These are phyloP conservation scores for Wasmannia auropunctata DNA, from an alignment of 1,140 invertebrate species.

Conservation along the genomic window DNA sequence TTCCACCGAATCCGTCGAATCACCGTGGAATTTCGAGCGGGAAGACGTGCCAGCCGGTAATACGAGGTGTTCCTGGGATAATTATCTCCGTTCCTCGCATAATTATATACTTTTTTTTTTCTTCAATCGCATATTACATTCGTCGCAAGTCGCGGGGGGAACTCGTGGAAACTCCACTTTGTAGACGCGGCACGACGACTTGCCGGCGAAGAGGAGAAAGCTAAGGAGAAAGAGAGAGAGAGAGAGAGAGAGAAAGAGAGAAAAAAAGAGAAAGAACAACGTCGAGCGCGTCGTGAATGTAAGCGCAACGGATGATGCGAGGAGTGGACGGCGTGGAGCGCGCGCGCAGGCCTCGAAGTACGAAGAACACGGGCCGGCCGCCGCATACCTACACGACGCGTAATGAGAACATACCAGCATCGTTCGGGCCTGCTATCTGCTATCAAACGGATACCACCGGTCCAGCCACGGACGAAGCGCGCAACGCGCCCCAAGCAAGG, in stretches of 20 bases:
- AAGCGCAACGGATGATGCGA: slow-evolving; percentile 65
- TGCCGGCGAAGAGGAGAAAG: slow-evolving; percentile 7
- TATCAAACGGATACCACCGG: slow-evolving; percentile 80
- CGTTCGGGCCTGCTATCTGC: slow-evolving; percentile 81
- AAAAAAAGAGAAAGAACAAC: slow-evolving; percentile 49
- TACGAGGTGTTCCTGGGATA: slow-evolving; percentile 1
- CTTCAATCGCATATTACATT: neutral
- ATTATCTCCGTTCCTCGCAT: neutral
- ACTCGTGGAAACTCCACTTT: slow-evolving; percentile 9
- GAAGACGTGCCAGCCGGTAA: neutral
- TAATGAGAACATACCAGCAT: slow-evolving; percentile 85
- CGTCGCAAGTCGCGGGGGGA: neutral
- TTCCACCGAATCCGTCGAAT: slow-evolving; percentile 55
- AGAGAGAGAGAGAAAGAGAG: slow-evolving; percentile 25
- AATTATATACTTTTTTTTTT: neutral
- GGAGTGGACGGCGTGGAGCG: slow-evolving; percentile 59
- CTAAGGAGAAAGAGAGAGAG: slow-evolving; percentile 39
- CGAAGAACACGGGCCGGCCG: slow-evolving; percentile 64
- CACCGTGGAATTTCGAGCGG: slow-evolving; percentile 36
- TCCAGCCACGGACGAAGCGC: slow-evolving; percentile 67
- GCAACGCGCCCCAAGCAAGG: slow-evolving; percentile 65
- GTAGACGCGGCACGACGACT: neutral
- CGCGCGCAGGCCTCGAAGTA: slow-evolving; percentile 54
- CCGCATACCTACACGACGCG: slow-evolving; percentile 84
- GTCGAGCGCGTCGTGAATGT: slow-evolving; percentile 17